Evolutionary conservation across 2,888 invertebrate genomes (phyloP), one percentile per base, ranked within the genome.

Genomic region (Labia minor): DNA sequence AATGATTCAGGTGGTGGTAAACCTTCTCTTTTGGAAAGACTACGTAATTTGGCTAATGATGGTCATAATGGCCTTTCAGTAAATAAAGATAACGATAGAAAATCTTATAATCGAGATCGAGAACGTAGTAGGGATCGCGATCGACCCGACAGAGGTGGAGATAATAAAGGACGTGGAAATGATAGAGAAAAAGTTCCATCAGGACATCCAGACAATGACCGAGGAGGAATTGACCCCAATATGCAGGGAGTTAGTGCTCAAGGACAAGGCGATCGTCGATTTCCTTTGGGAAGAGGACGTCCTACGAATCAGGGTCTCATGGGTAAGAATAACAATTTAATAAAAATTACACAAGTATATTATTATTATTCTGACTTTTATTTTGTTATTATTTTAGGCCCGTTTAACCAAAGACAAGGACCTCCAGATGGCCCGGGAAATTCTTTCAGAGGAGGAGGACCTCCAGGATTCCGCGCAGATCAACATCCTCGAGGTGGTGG

Each of bases 31-130:
- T 75, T 78, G 0, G 78, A 78, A 20, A 73, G 79, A 14, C 69
- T 78, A 1, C 73, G 78, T 4, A 79, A 76, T 66, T 70, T 78
- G 16, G 78, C 79, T 8, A 70, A 71, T 0, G 78, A 78, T 67
- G 77, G 78, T 1, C 77, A 76, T 4, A 68, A 77, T 62, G 76
- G 75, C 73, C 71, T 37, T 72, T 70, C n/a, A 70, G 67, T 71
- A 73, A 73, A 19, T 69, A 74, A 33, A 69, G 67, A 63, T 73
- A 74, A 49, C 70, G 71, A 11, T 67, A 65, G 64, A 67, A 62
- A 37, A 49, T 49, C 49, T 3, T 49, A 49, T 14, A 49, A 49
- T 49, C 49, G 68, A 66, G 67, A 68, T 37, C 33, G 63, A n/a
- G 73, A 72, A 37, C 70, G 72, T 10, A 71, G 72, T 72, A 79